Evolutionary conservation across 2,888 invertebrate species (phyloP).

Genomic region (Machimus rusticus): DNA sequence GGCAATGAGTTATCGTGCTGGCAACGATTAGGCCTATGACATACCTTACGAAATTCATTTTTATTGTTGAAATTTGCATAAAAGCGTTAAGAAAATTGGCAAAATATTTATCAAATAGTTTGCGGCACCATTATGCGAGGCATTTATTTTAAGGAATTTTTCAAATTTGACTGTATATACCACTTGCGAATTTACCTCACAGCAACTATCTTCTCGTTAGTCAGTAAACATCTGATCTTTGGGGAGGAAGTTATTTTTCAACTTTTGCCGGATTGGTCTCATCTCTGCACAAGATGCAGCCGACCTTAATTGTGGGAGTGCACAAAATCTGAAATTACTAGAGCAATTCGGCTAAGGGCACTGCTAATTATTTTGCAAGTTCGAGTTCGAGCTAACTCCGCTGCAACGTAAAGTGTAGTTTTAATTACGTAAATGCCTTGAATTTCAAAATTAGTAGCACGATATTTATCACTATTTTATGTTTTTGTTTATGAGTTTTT

Average conservation of each 20-base stretch:
- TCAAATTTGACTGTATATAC: neutral
- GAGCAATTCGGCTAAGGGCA: neutral
- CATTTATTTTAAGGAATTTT: slow-evolving; percentile 34
- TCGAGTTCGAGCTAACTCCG: neutral
- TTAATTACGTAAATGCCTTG: neutral
- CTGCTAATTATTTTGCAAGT: neutral
- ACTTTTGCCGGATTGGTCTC: neutral
- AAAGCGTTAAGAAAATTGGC: slow-evolving; percentile 44
- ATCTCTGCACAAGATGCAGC: neutral
- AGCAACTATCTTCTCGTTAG: neutral
- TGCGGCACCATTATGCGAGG: slow-evolving; percentile 20
- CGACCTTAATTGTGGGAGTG: neutral
- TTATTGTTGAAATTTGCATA: slow-evolving; percentile 41
- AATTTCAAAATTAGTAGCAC: neutral
- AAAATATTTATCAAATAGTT: neutral
- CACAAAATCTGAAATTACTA: neutral
- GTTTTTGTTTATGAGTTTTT: neutral
- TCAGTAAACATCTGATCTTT: neutral
- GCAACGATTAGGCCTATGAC: slow-evolving; percentile 30
- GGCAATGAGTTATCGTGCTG: slow-evolving; percentile 37
- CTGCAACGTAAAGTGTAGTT: neutral
- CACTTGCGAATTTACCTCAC: neutral
- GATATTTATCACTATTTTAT: neutral
- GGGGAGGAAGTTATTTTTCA: neutral
- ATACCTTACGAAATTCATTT: slow-evolving; percentile 15